Conservation (phyloP, 2,113 vertebrate genomes). For the Propithecus coquereli region DNA sequence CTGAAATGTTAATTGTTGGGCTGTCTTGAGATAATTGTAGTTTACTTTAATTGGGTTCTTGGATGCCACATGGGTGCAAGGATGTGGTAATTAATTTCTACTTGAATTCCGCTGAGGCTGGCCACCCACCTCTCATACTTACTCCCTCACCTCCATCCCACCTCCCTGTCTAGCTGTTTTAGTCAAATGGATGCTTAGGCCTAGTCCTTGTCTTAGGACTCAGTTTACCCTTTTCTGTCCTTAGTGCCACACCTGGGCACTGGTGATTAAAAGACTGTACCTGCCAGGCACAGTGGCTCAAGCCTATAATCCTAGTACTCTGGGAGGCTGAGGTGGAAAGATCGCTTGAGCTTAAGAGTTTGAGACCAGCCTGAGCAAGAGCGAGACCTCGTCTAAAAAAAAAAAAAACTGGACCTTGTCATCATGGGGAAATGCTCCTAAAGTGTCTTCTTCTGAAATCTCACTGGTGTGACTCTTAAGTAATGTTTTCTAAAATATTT, state of each 20-base stretch:
- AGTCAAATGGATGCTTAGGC: background rate
- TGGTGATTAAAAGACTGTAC: background rate
- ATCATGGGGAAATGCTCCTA: background rate
- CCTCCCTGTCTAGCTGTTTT: background rate
- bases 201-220: background rate
- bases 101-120: background rate
- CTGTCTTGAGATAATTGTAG: constrained; percentile 31
- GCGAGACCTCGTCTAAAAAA: too few relatives aligned
- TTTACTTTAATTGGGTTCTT: constrained; percentile 51
- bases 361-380: too few relatives aligned
- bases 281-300: too few relatives aligned
- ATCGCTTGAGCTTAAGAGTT: too few relatives aligned
- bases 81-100: constrained; percentile 1
- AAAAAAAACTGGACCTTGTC: background rate
- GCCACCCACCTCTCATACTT: background rate
- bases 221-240: background rate
- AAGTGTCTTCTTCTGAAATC: constrained; percentile 25
- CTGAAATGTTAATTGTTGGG: constrained; percentile 31
- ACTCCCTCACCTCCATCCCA: rapidly evolving
- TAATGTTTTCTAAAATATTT: background rate
- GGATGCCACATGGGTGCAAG: background rate
- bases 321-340: too few relatives aligned
- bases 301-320: too few relatives aligned
- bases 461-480: background rate
- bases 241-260: background rate